Evolutionary conservation across 2,888 invertebrate species (phyloP).

Genomic region (Nasonia oneida): DNA sequence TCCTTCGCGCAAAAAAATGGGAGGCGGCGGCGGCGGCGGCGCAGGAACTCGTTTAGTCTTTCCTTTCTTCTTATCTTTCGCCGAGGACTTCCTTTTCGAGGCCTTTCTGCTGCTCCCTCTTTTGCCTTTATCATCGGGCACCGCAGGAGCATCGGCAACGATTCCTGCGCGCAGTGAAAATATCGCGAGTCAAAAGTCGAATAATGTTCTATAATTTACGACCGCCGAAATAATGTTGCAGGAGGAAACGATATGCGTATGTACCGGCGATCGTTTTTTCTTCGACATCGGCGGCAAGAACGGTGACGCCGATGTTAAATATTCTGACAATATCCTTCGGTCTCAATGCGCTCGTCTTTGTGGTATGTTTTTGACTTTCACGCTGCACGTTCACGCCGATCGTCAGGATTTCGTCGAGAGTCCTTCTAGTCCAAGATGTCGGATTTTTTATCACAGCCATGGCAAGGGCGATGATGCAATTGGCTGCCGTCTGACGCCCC

Average conservation of each 20-base stretch:
- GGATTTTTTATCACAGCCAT: constrained; percentile 75
- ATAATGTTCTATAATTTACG: no score
- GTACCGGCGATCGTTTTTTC: constrained; percentile 67
- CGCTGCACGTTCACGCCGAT: constrained; percentile 70
- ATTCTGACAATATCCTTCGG: constrained; percentile 72
- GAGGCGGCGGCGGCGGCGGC: constrained; percentile 57
- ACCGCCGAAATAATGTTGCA: no score
- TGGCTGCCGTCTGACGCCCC: constrained; percentile 71
- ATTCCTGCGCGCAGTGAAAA: constrained; percentile 34
- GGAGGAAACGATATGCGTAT: constrained; percentile 52
- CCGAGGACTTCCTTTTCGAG: constrained; percentile 6
- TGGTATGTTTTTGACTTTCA: constrained; percentile 66
- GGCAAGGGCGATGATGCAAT: constrained; percentile 72
- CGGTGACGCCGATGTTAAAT: constrained; percentile 73
- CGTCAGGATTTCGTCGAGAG: constrained; percentile 74
- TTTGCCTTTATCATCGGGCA: constrained; percentile 68
- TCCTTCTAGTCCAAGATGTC: constrained; percentile 74
- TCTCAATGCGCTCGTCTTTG: constrained; percentile 63
- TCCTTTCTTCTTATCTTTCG: constrained; percentile 52
- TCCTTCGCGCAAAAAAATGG: constrained; percentile 71
- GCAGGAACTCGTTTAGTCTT: constrained; percentile 63
- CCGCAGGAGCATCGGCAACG: constrained; percentile 69
- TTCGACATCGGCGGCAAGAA: constrained; percentile 72
- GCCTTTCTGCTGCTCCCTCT: constrained; percentile 57
- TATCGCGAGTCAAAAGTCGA: no score